A percentile compares a stretch with the other conserved stretches of the same genome.
Conservation (phyloP, 1,140 invertebrate species). For the Acromyrmex echinatior region DNA sequence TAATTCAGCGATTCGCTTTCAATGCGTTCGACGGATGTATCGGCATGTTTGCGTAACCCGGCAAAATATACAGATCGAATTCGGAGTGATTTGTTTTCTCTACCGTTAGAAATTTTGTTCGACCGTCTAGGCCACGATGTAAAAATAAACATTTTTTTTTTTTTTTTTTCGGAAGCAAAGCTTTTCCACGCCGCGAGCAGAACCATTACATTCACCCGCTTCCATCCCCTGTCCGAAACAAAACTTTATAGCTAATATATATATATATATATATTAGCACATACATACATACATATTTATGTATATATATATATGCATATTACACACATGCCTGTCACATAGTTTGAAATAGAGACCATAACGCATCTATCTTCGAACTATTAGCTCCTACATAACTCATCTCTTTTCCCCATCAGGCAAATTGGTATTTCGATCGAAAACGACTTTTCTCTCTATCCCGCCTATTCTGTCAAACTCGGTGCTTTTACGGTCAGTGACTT, state of each 20-base stretch:
- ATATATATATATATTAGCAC: slow-evolving; percentile 2
- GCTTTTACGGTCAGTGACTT: slow-evolving; percentile 72
- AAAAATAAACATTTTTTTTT: slow-evolving; percentile 65
- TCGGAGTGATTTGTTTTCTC: slow-evolving; percentile 73
- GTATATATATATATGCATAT: neutral
- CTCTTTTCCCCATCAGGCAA: slow-evolving; percentile 75
- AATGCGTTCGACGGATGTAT: slow-evolving; percentile 57
- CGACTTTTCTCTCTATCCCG: slow-evolving; percentile 55
- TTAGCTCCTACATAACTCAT: slow-evolving; percentile 76
- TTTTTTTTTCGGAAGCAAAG: slow-evolving; percentile 23
- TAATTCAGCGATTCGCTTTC: slow-evolving; percentile 59
- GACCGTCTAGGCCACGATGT: slow-evolving; percentile 60
- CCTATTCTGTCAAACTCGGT: slow-evolving; percentile 69
- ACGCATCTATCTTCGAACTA: slow-evolving; percentile 73
- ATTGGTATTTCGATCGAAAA: slow-evolving; percentile 69
- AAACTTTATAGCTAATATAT: slow-evolving; percentile 38
- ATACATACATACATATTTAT: neutral
- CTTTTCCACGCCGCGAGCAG: slow-evolving; percentile 28
- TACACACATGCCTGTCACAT: slow-evolving; percentile 57
- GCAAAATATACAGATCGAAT: slow-evolving; percentile 77
- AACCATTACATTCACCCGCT: slow-evolving; percentile 16
- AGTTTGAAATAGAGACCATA: slow-evolving; percentile 62
- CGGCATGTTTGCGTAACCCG: slow-evolving; percentile 65
- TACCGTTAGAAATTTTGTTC: slow-evolving; percentile 71
- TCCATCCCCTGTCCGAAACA: slow-evolving; percentile 11